Conservation (phyloP, 2,888 invertebrate species). For the Aphodius granarius region DNA sequence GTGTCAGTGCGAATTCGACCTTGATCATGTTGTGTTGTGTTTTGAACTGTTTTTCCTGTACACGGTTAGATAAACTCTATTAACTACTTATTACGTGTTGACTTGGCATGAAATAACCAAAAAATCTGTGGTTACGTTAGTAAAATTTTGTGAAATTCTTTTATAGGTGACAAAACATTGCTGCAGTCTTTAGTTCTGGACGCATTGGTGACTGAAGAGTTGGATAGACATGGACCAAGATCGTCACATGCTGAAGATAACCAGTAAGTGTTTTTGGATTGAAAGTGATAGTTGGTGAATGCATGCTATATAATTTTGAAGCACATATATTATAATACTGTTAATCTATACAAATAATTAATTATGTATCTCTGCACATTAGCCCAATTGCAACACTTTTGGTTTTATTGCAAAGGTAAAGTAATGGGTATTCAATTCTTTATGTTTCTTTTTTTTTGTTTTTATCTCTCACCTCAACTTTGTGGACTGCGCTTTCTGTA, state of each 20-base stretch:
- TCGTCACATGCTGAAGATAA: slow-evolving; percentile 66
- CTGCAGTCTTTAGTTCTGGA: slow-evolving; percentile 89
- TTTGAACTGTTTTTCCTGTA: too few species aligned
- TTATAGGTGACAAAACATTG: slow-evolving; percentile 84
- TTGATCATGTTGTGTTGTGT: too few species aligned
- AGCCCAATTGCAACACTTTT: slow-evolving; percentile 96
- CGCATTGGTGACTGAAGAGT: slow-evolving; percentile 85
- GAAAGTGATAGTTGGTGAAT: slow-evolving; percentile 24
- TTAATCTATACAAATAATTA: slow-evolving; percentile 44
- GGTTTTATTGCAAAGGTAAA: slow-evolving; percentile 94
- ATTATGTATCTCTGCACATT: slow-evolving; percentile 69
- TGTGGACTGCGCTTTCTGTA: not conserved
- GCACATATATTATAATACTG: slow-evolving; percentile 19
- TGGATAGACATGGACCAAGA: slow-evolving; percentile 65
- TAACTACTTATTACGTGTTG: too few species aligned
- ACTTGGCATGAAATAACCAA: too few species aligned
- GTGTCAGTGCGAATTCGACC: too few species aligned
- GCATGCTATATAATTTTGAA: slow-evolving; percentile 21
- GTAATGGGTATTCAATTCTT: slow-evolving; percentile 45
- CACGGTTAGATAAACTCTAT: too few species aligned
- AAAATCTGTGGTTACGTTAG: too few species aligned
- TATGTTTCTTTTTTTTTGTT: not conserved
- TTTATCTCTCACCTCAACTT: not conserved
- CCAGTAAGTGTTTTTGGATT: slow-evolving; percentile 57
- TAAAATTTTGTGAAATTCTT: not conserved